Base-by-base conservation (phyloP, 1,140 invertebrate species). In the Rhopalosiphum padi region DNA sequence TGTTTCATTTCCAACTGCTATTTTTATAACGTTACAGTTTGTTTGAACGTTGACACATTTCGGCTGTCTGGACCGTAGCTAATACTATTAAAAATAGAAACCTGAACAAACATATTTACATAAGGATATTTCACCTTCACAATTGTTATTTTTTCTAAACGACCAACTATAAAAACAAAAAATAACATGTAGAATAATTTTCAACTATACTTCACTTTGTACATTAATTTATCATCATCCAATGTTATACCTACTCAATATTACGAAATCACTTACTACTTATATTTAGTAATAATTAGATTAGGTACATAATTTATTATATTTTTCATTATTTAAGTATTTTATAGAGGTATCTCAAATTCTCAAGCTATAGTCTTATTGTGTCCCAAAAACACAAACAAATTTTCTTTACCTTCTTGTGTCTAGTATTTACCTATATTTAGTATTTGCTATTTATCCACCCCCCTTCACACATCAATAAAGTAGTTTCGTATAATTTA, bases 41-140 rank as follows among this genome's bases (percentile, higher is more conserved):
- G 91, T 93, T 86, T 93, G 82, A 93, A 86, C 91, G 91, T 93
- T 93, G 91, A 93, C 91, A 86, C 91, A 93, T 93, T 93, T 93
- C 82, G 91, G 91, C 22, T 93, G 91, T 93, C 91, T 93, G 91
- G 91, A 93, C 91, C 82, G n/a, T 93, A 93, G 82, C 35, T 37
- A 93, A 93, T 53, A 93, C 82, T 51, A 83, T 85, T 93, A 93
- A 86, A 92, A 93, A 93, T 93, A 93, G 91, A 93, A 93, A 93
- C 91, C 48, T 55, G 77, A 93, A 93, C 23, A 51, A 93, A 93
- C 46, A 93, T 51, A 48, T 85, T 86, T 86, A 86, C 91, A 86
- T 86, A 86, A 86, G 77, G 82, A 41, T 30, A 43, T 93, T 86
- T 83, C 82, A 93, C 91, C 91, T 93, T 53, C 35, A 90, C 55